Conservation (phyloP, 2,113 vertebrate genomes). For the Equus przewalskii region DNA sequence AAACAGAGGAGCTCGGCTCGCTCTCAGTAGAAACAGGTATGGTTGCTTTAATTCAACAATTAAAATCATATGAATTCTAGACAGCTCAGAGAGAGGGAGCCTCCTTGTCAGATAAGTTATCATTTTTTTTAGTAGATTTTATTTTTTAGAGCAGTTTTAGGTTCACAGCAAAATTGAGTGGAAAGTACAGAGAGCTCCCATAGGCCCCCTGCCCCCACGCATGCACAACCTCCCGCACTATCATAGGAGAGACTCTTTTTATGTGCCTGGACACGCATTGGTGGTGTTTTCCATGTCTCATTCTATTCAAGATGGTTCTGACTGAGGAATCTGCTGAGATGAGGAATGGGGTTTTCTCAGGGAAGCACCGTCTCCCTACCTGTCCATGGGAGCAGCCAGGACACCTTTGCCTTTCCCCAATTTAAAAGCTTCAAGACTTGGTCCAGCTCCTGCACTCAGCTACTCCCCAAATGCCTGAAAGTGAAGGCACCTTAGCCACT, state of each 20-base stretch:
- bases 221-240: not conserved
- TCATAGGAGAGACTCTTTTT: not conserved
- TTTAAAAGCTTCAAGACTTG: not conserved
- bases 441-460: not conserved
- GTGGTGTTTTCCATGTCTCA: not conserved
- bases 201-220: not conserved
- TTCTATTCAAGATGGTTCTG: not conserved
- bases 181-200: constrained; percentile 10
- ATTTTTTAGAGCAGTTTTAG: constrained; percentile 34
- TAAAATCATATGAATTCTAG: constrained; percentile 39
- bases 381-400: not conserved
- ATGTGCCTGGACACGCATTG: not conserved
- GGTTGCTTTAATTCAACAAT: constrained; percentile 52
- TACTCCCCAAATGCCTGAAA: not conserved
- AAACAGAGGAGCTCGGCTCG: not conserved
- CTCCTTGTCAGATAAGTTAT: constrained; percentile 52
- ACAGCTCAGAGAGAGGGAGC: not conserved
- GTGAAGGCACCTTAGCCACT: not conserved
- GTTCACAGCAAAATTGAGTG: not conserved
- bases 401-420: not conserved
- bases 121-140: constrained; percentile 49
- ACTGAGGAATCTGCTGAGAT: not conserved
- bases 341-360: not conserved
- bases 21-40: not conserved
- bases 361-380: not conserved